phyloP scores from a whole-genome alignment of 2,797 vertebrate species.

The Taeniopygia guttata region DNA sequence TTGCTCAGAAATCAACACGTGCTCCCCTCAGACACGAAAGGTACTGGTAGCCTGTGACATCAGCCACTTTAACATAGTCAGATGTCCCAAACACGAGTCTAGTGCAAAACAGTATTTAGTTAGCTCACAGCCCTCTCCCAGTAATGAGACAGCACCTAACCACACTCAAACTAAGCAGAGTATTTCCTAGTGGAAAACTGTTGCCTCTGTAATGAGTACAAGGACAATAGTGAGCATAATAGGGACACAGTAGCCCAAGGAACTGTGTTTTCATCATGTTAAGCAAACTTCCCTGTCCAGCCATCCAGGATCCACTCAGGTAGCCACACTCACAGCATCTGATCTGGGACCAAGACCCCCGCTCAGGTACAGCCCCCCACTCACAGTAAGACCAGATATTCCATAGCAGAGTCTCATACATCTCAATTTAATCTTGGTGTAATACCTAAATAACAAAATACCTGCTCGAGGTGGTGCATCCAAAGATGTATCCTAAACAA shows the following conservation, averaged over 20 bases:
- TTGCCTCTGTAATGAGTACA: not conserved
- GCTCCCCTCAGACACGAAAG: constrained; percentile 28
- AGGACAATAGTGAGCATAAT: not conserved
- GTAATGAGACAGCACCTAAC: not conserved
- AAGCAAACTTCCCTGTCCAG: not conserved
- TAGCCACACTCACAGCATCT: too few relatives aligned
- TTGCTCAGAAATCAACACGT: constrained; percentile 33
- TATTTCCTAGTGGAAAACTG: not conserved
- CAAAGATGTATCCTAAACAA: not conserved
- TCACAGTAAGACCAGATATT: not conserved
- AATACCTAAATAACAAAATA: not conserved
- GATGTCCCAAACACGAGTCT: not conserved
- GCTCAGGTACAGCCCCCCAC: not conserved
- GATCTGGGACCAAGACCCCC: accelerated
- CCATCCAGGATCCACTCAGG: not conserved
- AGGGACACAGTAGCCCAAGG: not conserved
- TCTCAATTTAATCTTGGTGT: not conserved
- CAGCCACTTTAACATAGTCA: constrained; percentile 18
- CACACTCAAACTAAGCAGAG: not conserved
- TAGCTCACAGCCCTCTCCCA: not conserved
- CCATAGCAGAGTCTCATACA: not conserved
- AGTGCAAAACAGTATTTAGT: not conserved
- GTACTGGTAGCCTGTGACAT: constrained; percentile 35
- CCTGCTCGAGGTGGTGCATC: accelerated
- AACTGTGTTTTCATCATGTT: not conserved